Evolutionary conservation across 2,113 vertebrate species (phyloP).

Genomic region (Morone chrysops): DNA sequence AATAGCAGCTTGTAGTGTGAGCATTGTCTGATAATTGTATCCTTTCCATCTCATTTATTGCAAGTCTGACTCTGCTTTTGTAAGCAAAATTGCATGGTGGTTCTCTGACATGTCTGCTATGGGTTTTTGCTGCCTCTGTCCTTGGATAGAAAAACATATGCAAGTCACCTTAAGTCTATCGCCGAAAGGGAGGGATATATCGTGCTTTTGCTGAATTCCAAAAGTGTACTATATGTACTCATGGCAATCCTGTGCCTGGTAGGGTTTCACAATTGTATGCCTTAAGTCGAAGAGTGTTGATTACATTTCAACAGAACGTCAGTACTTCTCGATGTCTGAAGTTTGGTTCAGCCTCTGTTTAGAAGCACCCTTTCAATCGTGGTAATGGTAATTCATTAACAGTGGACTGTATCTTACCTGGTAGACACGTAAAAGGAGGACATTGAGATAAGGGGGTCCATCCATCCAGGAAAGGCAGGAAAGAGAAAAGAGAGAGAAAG

Average conservation of each 20-base stretch:
- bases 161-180: background rate
- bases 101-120: background rate
- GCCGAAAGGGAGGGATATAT: no score
- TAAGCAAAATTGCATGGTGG: background rate
- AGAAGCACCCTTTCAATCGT: background rate
- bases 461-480: constrained; percentile 23
- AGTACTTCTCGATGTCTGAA: background rate
- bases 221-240: no score
- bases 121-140: background rate
- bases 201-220: no score
- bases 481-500: constrained; percentile 21
- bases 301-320: background rate
- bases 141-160: background rate
- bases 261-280: no score
- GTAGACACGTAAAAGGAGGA: background rate
- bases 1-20: background rate
- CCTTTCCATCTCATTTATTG: constrained; percentile 22
- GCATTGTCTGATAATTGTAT: constrained; percentile 21
- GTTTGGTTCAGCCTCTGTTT: background rate
- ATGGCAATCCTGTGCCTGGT: no score
- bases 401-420: constrained; percentile 70
- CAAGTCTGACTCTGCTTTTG: constrained; percentile 13
- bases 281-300: no score
- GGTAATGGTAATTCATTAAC: background rate
- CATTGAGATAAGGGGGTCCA: constrained; percentile 36